These are phyloP conservation scores for Catharus bicknelli DNA, from an alignment of 2,113 vertebrate genomes.

Conservation along the genomic window DNA sequence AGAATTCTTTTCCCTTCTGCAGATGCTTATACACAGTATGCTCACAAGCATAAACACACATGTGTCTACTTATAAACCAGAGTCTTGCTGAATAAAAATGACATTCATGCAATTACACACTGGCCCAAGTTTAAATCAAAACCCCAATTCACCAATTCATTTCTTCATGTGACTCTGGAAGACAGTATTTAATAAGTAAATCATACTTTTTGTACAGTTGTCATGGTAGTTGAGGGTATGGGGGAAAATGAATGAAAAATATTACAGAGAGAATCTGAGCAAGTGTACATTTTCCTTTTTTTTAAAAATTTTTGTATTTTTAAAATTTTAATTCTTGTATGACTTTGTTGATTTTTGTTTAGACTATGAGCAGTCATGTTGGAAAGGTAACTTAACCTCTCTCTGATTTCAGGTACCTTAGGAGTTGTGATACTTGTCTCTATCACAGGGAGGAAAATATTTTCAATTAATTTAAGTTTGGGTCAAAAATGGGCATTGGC, in stretches of 20 bases:
- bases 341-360: background rate
- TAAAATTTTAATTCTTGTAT: background rate
- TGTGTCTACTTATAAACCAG: slow-evolving; percentile 6
- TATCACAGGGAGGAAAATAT: background rate
- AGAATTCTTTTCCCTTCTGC: slow-evolving; percentile 5
- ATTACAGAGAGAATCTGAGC: background rate
- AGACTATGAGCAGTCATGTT: background rate
- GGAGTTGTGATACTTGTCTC: background rate
- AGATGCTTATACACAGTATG: background rate
- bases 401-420: background rate
- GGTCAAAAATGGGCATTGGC: background rate
- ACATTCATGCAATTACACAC: background rate
- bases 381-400: background rate
- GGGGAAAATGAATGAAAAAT: background rate
- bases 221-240: background rate
- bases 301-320: no score
- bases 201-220: background rate
- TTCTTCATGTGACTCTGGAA: background rate
- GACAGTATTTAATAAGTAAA: background rate
- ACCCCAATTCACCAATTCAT: background rate
- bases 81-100: background rate
- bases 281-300: background rate
- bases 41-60: background rate
- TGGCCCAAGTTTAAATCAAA: background rate
- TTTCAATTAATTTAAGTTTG: background rate